phyloP scores from a whole-genome alignment of 2,888 invertebrate genomes.

The Chesias legatella region DNA sequence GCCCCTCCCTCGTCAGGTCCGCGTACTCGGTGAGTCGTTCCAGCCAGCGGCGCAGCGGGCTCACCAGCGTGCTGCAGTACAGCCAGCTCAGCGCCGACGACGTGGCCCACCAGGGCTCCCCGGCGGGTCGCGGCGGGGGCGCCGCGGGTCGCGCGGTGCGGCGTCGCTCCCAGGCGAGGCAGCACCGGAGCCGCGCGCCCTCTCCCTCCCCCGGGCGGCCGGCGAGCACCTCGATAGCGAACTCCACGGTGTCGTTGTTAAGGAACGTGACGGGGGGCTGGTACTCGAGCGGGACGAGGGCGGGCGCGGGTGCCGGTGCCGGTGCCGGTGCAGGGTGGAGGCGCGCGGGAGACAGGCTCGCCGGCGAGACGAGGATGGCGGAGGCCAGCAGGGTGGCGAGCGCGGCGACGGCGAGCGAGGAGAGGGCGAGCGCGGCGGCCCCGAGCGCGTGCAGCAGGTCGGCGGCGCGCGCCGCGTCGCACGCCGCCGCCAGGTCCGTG shows the following conservation, averaged over 20 bases:
- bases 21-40: slow-evolving; percentile 51
- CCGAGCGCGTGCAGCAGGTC: slow-evolving; percentile 30
- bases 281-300: neutral
- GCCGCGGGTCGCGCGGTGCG: slow-evolving; percentile 35
- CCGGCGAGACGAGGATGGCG: slow-evolving; percentile 39
- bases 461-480: slow-evolving; percentile 64
- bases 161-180: slow-evolving; percentile 50
- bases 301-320: neutral
- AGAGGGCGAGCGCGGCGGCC: slow-evolving; percentile 33
- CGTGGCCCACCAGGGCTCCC: slow-evolving; percentile 51
- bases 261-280: slow-evolving; percentile 16
- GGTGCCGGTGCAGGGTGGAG: slow-evolving; percentile 27
- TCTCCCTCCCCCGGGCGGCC: slow-evolving; percentile 6
- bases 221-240: slow-evolving; percentile 15
- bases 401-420: slow-evolving; percentile 28
- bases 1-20: slow-evolving; percentile 27
- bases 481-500: slow-evolving; percentile 84
- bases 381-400: slow-evolving; percentile 43
- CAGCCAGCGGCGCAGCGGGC: slow-evolving; percentile 65
- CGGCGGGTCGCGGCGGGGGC: slow-evolving; percentile 34
- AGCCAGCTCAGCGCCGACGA: slow-evolving; percentile 55
- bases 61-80: slow-evolving; percentile 57
- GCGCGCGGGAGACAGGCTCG: slow-evolving; percentile 50
- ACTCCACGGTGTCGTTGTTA: slow-evolving; percentile 35
- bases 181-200: slow-evolving; percentile 43